These are phyloP conservation scores for Zaprionus bogoriensis DNA, from an alignment of 2,888 invertebrate genomes.

Conservation along the genomic window DNA sequence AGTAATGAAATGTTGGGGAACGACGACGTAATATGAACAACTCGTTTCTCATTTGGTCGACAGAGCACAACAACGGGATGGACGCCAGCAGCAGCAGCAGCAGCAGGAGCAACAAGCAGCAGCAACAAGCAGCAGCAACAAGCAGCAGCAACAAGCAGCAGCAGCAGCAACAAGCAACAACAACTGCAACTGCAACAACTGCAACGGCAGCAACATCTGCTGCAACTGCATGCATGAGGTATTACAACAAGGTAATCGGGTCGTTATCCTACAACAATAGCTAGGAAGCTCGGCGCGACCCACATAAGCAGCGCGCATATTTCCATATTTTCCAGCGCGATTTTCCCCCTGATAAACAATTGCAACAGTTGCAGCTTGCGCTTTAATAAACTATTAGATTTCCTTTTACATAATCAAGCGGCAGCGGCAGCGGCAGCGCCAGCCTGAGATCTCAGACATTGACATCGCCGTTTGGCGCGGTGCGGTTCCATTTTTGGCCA, in stretches of 20 bases:
- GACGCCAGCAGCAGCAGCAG: not conserved
- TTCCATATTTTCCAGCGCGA: conserved; percentile 5
- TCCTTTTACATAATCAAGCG: conserved; percentile 38
- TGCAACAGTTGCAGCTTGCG: conserved; percentile 1
- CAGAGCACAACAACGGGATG: conserved; percentile 24
- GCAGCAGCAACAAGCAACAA: conserved; percentile 42
- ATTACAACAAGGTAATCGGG: conserved; percentile 62
- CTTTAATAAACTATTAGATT: conserved; percentile 13
- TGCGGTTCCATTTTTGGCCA: not conserved
- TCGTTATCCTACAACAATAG: conserved; percentile 73
- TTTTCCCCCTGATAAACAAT: conserved; percentile 23
- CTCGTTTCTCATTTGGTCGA: conserved; percentile 61
- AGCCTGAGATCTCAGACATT: not conserved
- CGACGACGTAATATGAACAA: conserved; percentile 71
- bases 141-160: conserved; percentile 27
- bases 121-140: conserved; percentile 29
- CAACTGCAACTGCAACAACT: conserved; percentile 11
- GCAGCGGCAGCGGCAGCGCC: not conserved
- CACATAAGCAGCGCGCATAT: conserved; percentile 36
- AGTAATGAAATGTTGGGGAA: conserved; percentile 73
- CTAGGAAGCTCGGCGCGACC: conserved; percentile 63
- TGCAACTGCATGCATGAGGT: conserved; percentile 19
- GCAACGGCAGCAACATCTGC: conserved; percentile 36
- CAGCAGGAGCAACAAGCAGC: conserved; percentile 29
- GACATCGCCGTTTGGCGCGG: not conserved